Percentiles rank a stretch among this genome's conserved stretches.
Conservation (phyloP, 1,140 invertebrate species). For the Hylyphantes graminicola region DNA sequence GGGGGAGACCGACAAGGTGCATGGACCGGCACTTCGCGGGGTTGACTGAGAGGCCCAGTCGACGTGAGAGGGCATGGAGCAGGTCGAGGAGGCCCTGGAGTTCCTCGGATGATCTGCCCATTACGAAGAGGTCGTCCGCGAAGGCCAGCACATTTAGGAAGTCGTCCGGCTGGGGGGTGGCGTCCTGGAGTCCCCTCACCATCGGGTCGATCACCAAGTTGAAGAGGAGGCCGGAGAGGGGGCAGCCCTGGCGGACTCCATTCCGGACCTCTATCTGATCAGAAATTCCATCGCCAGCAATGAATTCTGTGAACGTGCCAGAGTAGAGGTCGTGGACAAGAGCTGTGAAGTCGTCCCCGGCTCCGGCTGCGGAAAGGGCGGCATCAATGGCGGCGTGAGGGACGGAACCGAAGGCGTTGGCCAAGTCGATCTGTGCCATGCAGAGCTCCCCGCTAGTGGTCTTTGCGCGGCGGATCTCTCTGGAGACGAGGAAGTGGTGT, state of each 20-base stretch:
- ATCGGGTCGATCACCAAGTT: neutral
- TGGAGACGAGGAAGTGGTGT: neutral
- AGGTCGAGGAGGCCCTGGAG: neutral
- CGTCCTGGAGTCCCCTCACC: neutral
- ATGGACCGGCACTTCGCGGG: neutral
- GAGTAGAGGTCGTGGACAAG: no score
- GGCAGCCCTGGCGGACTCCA: neutral
- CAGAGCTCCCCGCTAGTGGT: neutral
- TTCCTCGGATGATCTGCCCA: neutral
- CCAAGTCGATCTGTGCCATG: neutral
- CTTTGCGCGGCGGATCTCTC: neutral
- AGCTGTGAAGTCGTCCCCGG: neutral
- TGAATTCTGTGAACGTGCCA: no score
- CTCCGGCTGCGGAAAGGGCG: neutral
- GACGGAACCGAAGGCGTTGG: neutral
- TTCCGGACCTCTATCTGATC: no score
- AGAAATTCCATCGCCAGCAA: no score
- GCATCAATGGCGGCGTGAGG: neutral
- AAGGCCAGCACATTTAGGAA: neutral
- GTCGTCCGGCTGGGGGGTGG: no score
- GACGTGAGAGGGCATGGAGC: neutral
- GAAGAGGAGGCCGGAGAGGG: neutral
- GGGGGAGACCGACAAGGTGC: neutral
- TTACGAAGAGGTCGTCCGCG: no score
- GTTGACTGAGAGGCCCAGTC: neutral